These are phyloP conservation scores for Erpornis zantholeuca DNA, from an alignment of 2,113 vertebrate species.

Conservation along the genomic window DNA sequence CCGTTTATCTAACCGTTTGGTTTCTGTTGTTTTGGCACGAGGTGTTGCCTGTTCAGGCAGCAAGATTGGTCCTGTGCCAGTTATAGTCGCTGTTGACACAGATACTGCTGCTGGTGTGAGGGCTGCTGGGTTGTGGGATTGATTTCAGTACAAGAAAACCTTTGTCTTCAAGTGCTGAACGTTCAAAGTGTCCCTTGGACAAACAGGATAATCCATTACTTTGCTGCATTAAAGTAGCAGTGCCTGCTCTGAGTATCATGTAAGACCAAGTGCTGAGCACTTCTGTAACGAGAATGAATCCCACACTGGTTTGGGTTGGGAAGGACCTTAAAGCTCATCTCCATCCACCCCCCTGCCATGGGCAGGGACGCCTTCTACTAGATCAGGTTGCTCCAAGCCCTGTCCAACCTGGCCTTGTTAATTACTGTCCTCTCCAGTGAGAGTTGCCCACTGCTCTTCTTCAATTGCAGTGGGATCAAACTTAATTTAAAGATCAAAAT, in stretches of 20 bases:
- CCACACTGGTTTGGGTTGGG: neutral
- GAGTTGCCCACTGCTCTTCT: neutral
- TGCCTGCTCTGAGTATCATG: neutral
- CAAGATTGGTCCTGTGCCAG: neutral
- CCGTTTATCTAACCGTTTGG: neutral
- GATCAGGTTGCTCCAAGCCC: neutral
- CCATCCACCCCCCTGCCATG: neutral
- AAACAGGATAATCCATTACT: neutral
- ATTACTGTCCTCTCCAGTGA: neutral
- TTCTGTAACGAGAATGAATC: accelerated
- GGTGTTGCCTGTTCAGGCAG: neutral
- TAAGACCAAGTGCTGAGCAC: neutral
- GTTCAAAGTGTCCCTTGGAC: neutral
- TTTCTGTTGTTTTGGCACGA: neutral
- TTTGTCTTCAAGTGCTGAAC: slow-evolving; percentile 48
- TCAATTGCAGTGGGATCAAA: neutral
- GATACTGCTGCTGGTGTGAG: neutral
- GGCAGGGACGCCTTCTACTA: neutral
- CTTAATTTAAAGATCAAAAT: neutral
- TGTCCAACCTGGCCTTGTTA: neutral
- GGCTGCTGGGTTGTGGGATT: neutral
- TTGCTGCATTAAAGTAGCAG: neutral
- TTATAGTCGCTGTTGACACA: neutral
- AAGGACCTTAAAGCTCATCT: neutral
- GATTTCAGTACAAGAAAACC: neutral